Base-by-base conservation (phyloP, 2,797 vertebrate genomes). In the Setipinna tenuifilis region DNA sequence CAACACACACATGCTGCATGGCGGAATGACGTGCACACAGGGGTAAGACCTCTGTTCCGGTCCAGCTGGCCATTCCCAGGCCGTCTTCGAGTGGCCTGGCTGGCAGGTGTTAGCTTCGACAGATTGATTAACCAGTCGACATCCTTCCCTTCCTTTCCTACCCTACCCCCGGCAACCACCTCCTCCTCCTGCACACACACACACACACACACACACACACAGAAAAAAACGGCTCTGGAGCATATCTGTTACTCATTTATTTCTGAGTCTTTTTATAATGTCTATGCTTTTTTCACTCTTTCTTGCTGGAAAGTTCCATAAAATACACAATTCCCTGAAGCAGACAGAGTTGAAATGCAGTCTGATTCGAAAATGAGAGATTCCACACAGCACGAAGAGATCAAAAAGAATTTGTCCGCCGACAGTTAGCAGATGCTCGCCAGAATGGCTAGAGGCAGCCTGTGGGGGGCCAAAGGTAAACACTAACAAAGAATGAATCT, bases 161-260 rank as follows among this genome's bases (percentile, higher is more conserved):
- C n/a, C n/a, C n/a, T 41, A 41, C 31, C 31, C 58, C 58, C 58
- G 0, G 19, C 58, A n/a, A 41, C 50, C 50, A 88, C 88, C 44
- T 57, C 46, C 85, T 86, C 83, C 82, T 90, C 84, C 85, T 84
- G 85, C 68, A 62, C 59, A 62, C 17, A 21, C 59, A 21, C 59
- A 23, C 61, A n/a, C 19, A 7, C 58, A 65, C 6, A 68, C 7
- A 68, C 9, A 68, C 12, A 35, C 7, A 54, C 7, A 10, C 2
- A 54, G 50, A 81, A 82, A 25, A 65, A 78, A 31, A 28, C 3
- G 50, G 65, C 46, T 57, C 25, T 86, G 87, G 83, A 85, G 86
- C 88, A 83, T 92, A 91, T 93, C 91, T 94, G 93, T 87, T 93
- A 88, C 89, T 92, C 87, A 92, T 95, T 95, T 94, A 89, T 84